phyloP scores from a whole-genome alignment of 1,140 invertebrate species.

The Leptonema lineaticorne region DNA sequence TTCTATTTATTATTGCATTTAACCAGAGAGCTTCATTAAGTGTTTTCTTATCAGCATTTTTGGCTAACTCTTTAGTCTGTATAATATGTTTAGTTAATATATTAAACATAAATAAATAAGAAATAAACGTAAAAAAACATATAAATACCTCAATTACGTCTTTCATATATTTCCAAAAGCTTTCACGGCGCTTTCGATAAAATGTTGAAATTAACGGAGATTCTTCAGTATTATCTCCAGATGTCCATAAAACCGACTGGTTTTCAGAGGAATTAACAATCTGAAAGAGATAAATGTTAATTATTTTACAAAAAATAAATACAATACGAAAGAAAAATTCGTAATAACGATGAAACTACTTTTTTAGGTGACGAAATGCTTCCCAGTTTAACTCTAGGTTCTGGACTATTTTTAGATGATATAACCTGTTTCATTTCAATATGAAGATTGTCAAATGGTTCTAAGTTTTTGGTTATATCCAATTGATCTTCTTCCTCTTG shows the following conservation, averaged over 20 bases:
- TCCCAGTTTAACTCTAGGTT: slow-evolving; percentile 34
- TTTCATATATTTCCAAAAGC: slow-evolving; percentile 40
- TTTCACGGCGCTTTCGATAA: slow-evolving; percentile 23
- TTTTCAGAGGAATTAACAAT: slow-evolving; percentile 2
- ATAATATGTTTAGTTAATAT: no score
- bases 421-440: slow-evolving; percentile 19
- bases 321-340: not conserved
- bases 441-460: slow-evolving; percentile 12
- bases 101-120: not conserved
- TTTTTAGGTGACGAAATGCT: slow-evolving; percentile 30
- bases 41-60: not conserved
- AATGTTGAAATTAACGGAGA: slow-evolving; percentile 29
- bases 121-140: not conserved
- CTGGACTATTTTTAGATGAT: slow-evolving; percentile 12
- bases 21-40: slow-evolving; percentile 50
- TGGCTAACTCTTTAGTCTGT: not conserved
- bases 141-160: slow-evolving; percentile 33
- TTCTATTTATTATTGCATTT: slow-evolving; percentile 50
- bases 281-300: slow-evolving; percentile 14
- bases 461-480: slow-evolving; percentile 17
- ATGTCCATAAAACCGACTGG: slow-evolving; percentile 37
- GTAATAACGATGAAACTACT: slow-evolving; percentile 3
- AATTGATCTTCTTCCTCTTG: slow-evolving; percentile 35
- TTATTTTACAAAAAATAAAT: not conserved
- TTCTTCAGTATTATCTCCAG: slow-evolving; percentile 20